These are phyloP conservation scores for Sceliomorpha sp. DNA, from an alignment of 2,888 invertebrate species.

Conservation along the genomic window DNA sequence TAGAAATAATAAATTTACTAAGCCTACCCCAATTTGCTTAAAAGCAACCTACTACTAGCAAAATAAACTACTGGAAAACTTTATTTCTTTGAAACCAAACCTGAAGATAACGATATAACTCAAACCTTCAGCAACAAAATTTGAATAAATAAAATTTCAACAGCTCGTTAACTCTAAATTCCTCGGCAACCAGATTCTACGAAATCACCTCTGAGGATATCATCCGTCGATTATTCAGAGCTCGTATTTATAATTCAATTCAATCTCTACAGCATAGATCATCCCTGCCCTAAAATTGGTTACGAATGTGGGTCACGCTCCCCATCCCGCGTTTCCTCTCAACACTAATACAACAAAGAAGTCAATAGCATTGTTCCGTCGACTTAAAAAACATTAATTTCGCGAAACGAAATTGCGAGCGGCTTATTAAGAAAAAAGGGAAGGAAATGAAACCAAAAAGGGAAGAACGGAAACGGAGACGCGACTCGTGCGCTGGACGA, in stretches of 20 bases:
- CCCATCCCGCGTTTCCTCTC: neutral
- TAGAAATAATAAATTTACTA: no score
- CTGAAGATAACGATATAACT: neutral
- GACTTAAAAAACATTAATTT: conserved; percentile 2
- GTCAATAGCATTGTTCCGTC: no score
- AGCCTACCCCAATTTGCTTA: no score
- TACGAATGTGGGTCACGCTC: neutral
- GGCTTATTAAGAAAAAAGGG: neutral
- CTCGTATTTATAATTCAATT: conserved; percentile 18
- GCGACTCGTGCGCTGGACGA: neutral
- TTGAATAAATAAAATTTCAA: conserved; percentile 4
- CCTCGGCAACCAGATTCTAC: neutral
- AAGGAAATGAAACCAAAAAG: neutral
- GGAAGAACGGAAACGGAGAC: neutral
- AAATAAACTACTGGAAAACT: no score
- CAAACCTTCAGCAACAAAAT: neutral
- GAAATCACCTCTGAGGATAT: conserved; percentile 2
- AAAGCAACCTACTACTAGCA: no score
- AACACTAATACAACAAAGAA: no score
- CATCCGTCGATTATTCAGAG: conserved; percentile 12
- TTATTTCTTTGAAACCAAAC: no score
- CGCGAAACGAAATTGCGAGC: conserved; percentile 8
- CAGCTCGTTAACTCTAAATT: conserved; percentile 8
- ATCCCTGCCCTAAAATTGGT: neutral
- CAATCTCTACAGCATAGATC: conserved; percentile 2